phyloP scores from a whole-genome alignment of 2,888 invertebrate genomes.

The Lampropteryx suffumata region DNA sequence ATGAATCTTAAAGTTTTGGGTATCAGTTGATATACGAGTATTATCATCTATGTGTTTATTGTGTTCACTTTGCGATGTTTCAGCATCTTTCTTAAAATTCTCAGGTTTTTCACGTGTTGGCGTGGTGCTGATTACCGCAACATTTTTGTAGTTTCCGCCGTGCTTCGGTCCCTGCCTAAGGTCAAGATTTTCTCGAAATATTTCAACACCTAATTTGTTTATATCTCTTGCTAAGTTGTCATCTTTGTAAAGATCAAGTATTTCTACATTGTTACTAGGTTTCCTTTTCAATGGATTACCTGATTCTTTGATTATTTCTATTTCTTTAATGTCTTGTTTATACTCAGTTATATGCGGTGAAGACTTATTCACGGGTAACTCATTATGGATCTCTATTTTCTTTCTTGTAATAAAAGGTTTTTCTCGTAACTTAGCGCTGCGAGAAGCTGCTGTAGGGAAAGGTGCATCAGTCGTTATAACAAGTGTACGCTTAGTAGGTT shows the following conservation, averaged over 20 bases:
- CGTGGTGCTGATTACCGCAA: slow-evolving; percentile 33
- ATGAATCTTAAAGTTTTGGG: slow-evolving; percentile 40
- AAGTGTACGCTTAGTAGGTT: slow-evolving; percentile 63
- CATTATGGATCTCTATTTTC: slow-evolving; percentile 71
- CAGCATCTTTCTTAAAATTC: slow-evolving; percentile 42
- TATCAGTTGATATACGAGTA: slow-evolving; percentile 24
- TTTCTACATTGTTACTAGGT: slow-evolving; percentile 53
- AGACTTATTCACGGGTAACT: slow-evolving; percentile 61
- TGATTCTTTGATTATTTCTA: slow-evolving; percentile 71
- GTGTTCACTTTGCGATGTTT: slow-evolving; percentile 58
- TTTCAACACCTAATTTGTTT: slow-evolving; percentile 70
- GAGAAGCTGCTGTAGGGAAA: slow-evolving; percentile 49
- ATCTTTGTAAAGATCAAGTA: slow-evolving; percentile 67
- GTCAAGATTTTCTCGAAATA: slow-evolving; percentile 65
- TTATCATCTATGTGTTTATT: slow-evolving; percentile 50
- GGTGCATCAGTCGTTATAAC: slow-evolving; percentile 61
- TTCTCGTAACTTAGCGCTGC: slow-evolving; percentile 39
- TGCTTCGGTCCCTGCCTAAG: slow-evolving; percentile 63
- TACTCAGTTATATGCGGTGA: slow-evolving; percentile 65
- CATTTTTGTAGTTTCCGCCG: slow-evolving; percentile 72
- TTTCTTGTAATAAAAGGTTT: slow-evolving; percentile 63
- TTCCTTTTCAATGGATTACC: slow-evolving; percentile 38
- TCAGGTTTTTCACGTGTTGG: slow-evolving; percentile 10
- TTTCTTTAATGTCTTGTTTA: slow-evolving; percentile 71
- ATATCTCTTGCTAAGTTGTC: slow-evolving; percentile 69